Conservation (phyloP, 2,888 invertebrate species). For the Eledona agricola region DNA sequence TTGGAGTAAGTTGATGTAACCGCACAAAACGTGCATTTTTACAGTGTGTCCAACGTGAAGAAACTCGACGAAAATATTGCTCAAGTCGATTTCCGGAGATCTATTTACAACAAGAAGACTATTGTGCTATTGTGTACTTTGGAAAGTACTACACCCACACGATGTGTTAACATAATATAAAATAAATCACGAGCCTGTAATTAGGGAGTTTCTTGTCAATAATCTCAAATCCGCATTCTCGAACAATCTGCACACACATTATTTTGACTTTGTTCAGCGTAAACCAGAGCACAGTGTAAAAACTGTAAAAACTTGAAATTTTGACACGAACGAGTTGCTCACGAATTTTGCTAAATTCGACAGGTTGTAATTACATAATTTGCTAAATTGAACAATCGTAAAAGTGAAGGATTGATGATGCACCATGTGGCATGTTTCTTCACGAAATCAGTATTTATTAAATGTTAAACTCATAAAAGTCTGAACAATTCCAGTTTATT, state of each 20-base stretch:
- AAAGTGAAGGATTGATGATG: conserved; percentile 9
- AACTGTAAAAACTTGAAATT: conserved; percentile 4
- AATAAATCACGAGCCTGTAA: conserved; percentile 25
- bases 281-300: no score
- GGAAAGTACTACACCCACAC: conserved; percentile 21
- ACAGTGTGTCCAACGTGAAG: conserved; percentile 24
- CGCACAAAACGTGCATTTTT: conserved; percentile 29
- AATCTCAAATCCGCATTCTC: conserved; percentile 20
- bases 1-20: conserved; percentile 28
- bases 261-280: no score
- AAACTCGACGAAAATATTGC: no score
- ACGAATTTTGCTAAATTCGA: no score
- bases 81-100: no score
- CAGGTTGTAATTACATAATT: not conserved
- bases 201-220: conserved; percentile 24
- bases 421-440: not conserved
- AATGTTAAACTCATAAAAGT: conserved; percentile 1
- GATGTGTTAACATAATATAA: not conserved
- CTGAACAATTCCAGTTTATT: conserved; percentile 5
- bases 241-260: no score
- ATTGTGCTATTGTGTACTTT: conserved; percentile 9
- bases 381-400: conserved; percentile 11
- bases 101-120: conserved; percentile 1
- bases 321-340: no score
- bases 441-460: not conserved